Base-by-base conservation (phyloP, 2,888 invertebrate genomes). In the Ypsolopha sequella region DNA sequence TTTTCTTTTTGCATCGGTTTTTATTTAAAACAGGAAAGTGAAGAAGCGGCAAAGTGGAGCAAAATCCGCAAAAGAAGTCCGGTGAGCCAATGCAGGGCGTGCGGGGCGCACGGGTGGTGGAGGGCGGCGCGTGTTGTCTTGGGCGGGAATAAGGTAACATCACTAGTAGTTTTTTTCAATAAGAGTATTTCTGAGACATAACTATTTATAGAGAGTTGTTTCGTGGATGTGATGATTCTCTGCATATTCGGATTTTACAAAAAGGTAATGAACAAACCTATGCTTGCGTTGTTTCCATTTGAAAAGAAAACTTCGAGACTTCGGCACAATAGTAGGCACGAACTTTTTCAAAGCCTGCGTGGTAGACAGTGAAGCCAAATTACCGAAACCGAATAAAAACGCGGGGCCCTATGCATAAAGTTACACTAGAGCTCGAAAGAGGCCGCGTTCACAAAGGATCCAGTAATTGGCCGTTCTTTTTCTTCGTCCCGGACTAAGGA, bases 391-490 rank as follows among this genome's bases (percentile, higher is more conserved):
- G 67, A 69, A 72, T 66, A 69, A 74, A 73, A 79, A 74, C 69
- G 68, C 70, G 59, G 58, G 72, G 71, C 70, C 72, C 73, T 70
- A 73, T 68, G 72, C 76, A 77, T 75, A 75, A 80, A 82, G 81
- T 81, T 80, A 81, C 80, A 74, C 84, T 81, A 68, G 73, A 80
- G 76, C 72, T 75, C 80, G 75, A 76, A 80, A 81, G 82, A 84
- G 82, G 76, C 76, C 75, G 70, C 63, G 62, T 63, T 71, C 76
- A 85, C 85, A 86, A 86, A 84, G 77, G 85, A 80, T 24, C 73
- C 72, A 76, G 81, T 86, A 86, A 86, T 85, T 86, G 86, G 85
- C 85, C 81, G 82, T 81, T 81, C 85, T 86, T 85, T 84, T 84
- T 80, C 79, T 80, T 80, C 81, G 84, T 80, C 80, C 80, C 82